Evolutionary conservation across 2,888 invertebrate genomes (phyloP).

Genomic region (Theodoxus fluviatilis): DNA sequence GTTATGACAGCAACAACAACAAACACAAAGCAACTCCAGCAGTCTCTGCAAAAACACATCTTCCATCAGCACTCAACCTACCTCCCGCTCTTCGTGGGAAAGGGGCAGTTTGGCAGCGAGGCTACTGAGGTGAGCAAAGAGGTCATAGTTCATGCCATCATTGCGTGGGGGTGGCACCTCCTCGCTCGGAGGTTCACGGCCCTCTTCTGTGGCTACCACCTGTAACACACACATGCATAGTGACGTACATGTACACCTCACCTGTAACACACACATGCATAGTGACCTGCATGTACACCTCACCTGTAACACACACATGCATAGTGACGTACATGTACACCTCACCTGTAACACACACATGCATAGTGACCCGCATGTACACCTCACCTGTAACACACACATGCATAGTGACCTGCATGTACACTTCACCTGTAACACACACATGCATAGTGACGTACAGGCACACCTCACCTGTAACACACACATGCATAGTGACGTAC

Average conservation of each 20-base stretch:
- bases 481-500: too few species aligned
- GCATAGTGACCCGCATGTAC: too few species aligned
- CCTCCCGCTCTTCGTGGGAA: constrained; percentile 56
- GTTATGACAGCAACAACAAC: not conserved
- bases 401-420: too few species aligned
- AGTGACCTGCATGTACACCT: too few species aligned
- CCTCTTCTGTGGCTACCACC: constrained; percentile 60
- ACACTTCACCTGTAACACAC: too few species aligned
- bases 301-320: not conserved
- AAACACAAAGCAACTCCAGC: not conserved
- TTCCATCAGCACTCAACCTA: constrained; percentile 29
- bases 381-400: too few species aligned
- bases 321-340: too few species aligned
- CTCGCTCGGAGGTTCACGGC: constrained; percentile 58
- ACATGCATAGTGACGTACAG: too few species aligned
- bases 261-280: not conserved
- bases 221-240: constrained; percentile 31
- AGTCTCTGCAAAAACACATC: not conserved
- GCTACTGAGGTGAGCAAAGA: constrained; percentile 54
- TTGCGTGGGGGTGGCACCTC: constrained; percentile 44
- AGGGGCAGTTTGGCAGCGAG: constrained; percentile 60
- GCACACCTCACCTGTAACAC: too few species aligned
- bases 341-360: too few species aligned
- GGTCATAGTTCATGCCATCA: constrained; percentile 54
- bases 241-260: not conserved